Evolutionary conservation across 2,113 vertebrate genomes (phyloP), one percentile per base, ranked within the genome.

Genomic region (Boulengeromyrus knoepffleri): DNA sequence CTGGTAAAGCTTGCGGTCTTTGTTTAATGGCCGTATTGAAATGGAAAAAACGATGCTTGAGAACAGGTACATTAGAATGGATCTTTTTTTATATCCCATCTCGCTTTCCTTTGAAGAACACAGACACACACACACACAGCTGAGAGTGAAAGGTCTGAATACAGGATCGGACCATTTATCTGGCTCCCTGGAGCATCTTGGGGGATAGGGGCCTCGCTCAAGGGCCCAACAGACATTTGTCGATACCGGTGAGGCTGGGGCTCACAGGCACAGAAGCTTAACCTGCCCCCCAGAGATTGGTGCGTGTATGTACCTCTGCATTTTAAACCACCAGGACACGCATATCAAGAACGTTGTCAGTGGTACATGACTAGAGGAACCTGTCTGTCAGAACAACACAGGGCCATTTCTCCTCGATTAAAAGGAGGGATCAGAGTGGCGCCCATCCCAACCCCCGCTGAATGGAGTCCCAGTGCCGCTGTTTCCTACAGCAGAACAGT

Each of bases 1-100:
- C 95, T 99, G 92, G 99, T 99, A 94, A 97, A 97, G 95, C 87
- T 47, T 36, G 2, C 17, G 19, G 2, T 15, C 5, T 31, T 58
- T 39, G 13, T 58, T 88, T 7, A 87, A 27, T 53, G 85, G 66
- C 74, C 15, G 7, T 53, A 87, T 39, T 53, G 49, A 19, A 53
- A 31, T 36, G 4, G 46, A 53, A 50, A 53, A 85, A 45, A n/a
- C 24, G 21, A 85, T 47, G 21, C 24, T 12, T 70, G 10, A 31
- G n/a, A 12, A 70, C 62, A 31, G 10, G 62, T 31, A 13, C n/a
- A 66, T 66, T 66, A 27, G n/a, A 31, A n/a, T 66, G 24, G 24
- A 27, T 12, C 8, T 66, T 27, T 66, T 27, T 66, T 9, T 27
- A 27, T 12, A 12, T 66, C n/a, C 9, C 62, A 66, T 31, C 62